A percentile compares a stretch with the other conserved stretches of the same genome.
These are phyloP conservation scores for Silurus asotus DNA, from an alignment of 2,113 vertebrate genomes.

Conservation along the genomic window DNA sequence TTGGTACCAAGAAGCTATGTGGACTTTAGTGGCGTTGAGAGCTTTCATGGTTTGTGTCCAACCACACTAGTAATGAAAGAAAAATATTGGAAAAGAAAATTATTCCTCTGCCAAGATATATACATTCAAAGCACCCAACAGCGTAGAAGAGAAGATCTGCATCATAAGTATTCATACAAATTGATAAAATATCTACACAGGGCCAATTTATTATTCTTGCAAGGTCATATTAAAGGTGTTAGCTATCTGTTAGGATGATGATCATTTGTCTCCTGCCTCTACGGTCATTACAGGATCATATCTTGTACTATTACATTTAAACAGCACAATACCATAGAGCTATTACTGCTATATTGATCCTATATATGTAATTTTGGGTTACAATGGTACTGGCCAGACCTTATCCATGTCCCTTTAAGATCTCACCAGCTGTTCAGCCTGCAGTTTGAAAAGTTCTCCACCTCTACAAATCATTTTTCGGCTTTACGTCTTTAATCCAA, in stretches of 20 bases:
- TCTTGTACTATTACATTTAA: background rate
- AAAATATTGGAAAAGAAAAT: conserved; percentile 51
- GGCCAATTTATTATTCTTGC: background rate
- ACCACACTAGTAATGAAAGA: conserved; percentile 65
- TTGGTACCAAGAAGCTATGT: conserved; percentile 7
- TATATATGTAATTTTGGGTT: background rate
- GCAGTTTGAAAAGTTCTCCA: conserved; percentile 55
- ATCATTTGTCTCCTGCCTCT: background rate
- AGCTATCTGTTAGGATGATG: background rate
- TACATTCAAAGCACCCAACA: background rate
- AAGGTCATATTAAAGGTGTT: background rate
- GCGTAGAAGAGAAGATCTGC: background rate
- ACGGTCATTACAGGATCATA: no score
- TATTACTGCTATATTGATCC: background rate
- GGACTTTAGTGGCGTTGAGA: conserved; percentile 52
- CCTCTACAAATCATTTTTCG: conserved; percentile 50
- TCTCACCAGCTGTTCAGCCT: conserved; percentile 25
- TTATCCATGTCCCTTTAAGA: background rate
- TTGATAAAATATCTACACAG: background rate
- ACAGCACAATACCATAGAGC: background rate
- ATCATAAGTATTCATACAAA: background rate
- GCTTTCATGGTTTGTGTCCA: conserved; percentile 62
- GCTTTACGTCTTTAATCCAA: conserved; percentile 58
- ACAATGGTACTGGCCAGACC: background rate
- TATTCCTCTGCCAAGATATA: background rate